phyloP scores from a whole-genome alignment of 1,140 invertebrate species.

The Drosophila obscura region DNA sequence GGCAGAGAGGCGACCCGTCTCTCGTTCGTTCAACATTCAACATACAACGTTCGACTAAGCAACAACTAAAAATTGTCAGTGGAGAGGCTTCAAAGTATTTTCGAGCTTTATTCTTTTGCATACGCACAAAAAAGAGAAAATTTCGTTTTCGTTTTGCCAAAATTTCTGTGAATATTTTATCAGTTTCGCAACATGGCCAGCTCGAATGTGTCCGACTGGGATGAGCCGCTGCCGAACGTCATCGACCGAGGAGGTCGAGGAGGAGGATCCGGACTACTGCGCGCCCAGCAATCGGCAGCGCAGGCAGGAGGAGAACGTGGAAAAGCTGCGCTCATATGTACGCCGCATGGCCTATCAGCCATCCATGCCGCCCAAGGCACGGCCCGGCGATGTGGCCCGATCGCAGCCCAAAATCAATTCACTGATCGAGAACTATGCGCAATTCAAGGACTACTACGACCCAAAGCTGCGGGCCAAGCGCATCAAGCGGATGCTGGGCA shows the following conservation, averaged over 20 bases:
- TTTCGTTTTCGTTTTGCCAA: no score
- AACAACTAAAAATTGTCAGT: no score
- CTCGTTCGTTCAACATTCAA: no score
- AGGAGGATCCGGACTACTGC: slow-evolving; percentile 60
- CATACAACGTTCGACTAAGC: no score
- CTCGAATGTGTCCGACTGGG: slow-evolving; percentile 71
- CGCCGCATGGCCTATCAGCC: slow-evolving; percentile 73
- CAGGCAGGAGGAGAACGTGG: slow-evolving; percentile 56
- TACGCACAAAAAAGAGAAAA: no score
- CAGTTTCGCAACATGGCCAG: slow-evolving; percentile 43
- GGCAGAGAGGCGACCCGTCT: no score
- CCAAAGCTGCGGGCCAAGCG: slow-evolving; percentile 67
- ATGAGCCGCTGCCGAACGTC: slow-evolving; percentile 67
- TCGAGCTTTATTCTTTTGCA: no score
- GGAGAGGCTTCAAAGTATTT: no score
- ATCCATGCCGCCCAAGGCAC: slow-evolving; percentile 55
- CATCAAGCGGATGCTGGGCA: slow-evolving; percentile 63
- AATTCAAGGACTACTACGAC: slow-evolving; percentile 61
- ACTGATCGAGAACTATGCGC: slow-evolving; percentile 52
- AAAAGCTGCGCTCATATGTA: slow-evolving; percentile 68
- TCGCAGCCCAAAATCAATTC: slow-evolving; percentile 48
- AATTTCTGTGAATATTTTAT: no score
- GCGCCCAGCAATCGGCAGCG: slow-evolving; percentile 54
- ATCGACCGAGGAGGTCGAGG: slow-evolving; percentile 29
- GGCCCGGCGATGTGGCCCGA: slow-evolving; percentile 54